A percentile compares a stretch with the other conserved stretches of the same genome.
These are phyloP conservation scores for Sinotaia quadrata DNA, from an alignment of 2,888 invertebrate genomes.

Conservation along the genomic window DNA sequence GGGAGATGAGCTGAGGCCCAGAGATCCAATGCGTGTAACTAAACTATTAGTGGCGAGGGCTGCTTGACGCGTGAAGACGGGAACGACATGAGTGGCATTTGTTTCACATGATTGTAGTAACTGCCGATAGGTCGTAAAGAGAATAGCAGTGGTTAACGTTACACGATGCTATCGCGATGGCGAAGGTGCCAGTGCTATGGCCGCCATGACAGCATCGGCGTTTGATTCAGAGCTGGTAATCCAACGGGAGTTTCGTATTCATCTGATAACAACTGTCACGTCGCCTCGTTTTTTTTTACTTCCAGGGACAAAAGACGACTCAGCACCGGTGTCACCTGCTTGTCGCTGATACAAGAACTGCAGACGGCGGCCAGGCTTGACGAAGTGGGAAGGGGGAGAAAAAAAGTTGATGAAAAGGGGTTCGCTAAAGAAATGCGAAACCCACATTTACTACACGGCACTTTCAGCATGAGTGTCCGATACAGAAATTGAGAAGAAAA, in stretches of 20 bases:
- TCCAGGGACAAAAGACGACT: neutral
- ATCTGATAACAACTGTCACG: constrained; percentile 22
- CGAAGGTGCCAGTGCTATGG: constrained; percentile 9
- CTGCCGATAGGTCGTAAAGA: constrained; percentile 12
- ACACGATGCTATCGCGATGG: constrained; percentile 26
- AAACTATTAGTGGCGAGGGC: constrained; percentile 22
- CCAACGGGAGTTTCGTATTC: constrained; percentile 18
- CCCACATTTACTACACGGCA: neutral
- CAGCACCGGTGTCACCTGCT: constrained; percentile 23
- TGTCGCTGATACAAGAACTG: neutral
- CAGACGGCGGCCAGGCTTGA: neutral
- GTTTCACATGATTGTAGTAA: constrained; percentile 28
- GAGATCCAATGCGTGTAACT: constrained; percentile 9
- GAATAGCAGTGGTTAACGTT: constrained; percentile 20
- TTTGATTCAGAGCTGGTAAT: constrained; percentile 5
- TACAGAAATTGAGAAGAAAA: no score
- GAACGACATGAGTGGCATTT: constrained; percentile 21
- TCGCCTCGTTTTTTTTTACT: neutral
- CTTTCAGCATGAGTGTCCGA: neutral
- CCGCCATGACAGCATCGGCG: constrained; percentile 13
- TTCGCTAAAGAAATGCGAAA: neutral
- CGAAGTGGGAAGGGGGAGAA: neutral
- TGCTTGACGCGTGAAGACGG: constrained; percentile 6
- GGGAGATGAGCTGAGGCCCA: neutral
- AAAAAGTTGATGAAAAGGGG: neutral